Percentiles rank a stretch among this genome's conserved stretches.
phyloP scores from a whole-genome alignment of 2,888 invertebrate species.

The Apamea epomidion region DNA sequence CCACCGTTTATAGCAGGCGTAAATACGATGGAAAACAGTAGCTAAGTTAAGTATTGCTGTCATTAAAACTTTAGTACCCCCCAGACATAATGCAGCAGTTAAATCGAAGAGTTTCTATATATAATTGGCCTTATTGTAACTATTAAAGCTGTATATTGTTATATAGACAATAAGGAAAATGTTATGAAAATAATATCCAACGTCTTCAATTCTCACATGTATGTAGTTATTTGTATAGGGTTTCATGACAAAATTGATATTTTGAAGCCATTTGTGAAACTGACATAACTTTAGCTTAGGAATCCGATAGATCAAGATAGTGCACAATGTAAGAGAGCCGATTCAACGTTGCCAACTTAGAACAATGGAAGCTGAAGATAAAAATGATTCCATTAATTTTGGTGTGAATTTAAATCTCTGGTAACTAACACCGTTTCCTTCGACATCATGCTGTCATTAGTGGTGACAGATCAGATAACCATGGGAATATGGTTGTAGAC shows the following conservation, averaged over 20 bases:
- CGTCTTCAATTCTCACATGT: not conserved
- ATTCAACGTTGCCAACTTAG: not conserved
- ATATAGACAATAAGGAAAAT: conserved; percentile 18
- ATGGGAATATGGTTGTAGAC: not conserved
- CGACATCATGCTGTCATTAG: not conserved
- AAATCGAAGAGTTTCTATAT: conserved; percentile 1
- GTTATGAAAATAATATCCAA: conserved; percentile 7
- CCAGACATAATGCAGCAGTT: not conserved
- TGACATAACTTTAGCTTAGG: not conserved
- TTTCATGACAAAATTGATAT: not conserved
- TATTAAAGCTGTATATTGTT: not conserved
- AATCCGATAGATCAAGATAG: not conserved
- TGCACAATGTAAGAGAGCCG: not conserved
- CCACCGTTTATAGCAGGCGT: conserved; percentile 12
- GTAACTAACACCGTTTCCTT: not conserved
- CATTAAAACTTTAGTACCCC: conserved; percentile 18
- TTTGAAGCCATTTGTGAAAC: not conserved
- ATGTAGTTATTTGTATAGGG: not conserved
- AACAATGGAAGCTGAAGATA: not conserved
- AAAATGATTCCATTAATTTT: not conserved
- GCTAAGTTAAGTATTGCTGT: not conserved
- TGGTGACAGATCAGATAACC: not conserved
- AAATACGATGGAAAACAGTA: conserved; percentile 7
- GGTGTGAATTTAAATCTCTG: conserved; percentile 2
- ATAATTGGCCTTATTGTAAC: conserved; percentile 13